Conservation (phyloP, 1,140 invertebrate species). For the Carposina sasakii region DNA sequence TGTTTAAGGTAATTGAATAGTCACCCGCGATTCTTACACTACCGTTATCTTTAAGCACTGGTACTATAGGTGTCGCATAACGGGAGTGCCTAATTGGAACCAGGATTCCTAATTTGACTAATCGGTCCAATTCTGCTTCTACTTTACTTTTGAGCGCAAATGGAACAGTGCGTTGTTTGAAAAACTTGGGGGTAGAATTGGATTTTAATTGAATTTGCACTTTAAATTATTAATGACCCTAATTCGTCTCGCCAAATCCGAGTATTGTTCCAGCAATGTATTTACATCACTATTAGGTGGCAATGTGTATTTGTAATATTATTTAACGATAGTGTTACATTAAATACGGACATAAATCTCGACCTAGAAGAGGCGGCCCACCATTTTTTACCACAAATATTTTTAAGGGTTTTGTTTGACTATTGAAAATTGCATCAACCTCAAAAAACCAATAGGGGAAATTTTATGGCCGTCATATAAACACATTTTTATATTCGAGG, state of each 20-base stretch:
- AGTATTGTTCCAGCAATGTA: slow-evolving; percentile 14
- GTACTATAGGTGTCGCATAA: slow-evolving; percentile 33
- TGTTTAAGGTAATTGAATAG: slow-evolving; percentile 29
- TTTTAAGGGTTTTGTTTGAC: not conserved
- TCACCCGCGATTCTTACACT: slow-evolving; percentile 29
- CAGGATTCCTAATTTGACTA: slow-evolving; percentile 28
- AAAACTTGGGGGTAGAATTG: slow-evolving; percentile 23
- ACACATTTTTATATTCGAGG: not conserved
- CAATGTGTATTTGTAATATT: no score
- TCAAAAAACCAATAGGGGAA: not conserved
- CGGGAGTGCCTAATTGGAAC: slow-evolving; percentile 17
- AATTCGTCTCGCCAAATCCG: slow-evolving; percentile 25
- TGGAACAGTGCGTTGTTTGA: slow-evolving; percentile 27
- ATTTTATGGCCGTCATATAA: not conserved
- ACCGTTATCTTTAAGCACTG: slow-evolving; percentile 25
- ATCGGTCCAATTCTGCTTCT: slow-evolving; percentile 18
- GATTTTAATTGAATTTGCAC: slow-evolving; percentile 24
- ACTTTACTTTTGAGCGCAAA: slow-evolving; percentile 24
- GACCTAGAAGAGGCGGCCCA: slow-evolving; percentile 25
- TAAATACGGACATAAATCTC: slow-evolving; percentile 32
- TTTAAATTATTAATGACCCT: slow-evolving; percentile 32
- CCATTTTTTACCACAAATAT: slow-evolving; percentile 12
- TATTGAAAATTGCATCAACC: not conserved
- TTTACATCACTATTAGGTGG: slow-evolving; percentile 4
- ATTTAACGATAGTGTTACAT: slow-evolving; percentile 17